Conservation (phyloP, 2,113 vertebrate genomes). For the Meriones unguiculatus region DNA sequence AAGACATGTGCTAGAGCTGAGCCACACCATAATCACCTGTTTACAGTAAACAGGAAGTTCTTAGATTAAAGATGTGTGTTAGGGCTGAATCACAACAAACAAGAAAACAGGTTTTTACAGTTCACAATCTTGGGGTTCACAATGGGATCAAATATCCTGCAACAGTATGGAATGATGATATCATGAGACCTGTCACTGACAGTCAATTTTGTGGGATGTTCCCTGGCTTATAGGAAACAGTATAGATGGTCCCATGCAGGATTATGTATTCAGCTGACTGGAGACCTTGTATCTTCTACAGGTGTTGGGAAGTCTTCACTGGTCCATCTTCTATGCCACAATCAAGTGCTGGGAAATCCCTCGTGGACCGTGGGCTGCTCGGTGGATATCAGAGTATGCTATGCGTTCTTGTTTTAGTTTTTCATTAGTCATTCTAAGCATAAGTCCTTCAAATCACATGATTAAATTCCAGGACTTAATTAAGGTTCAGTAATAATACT, state of each 20-base stretch:
- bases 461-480: constrained; percentile 39
- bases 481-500: constrained; percentile 49
- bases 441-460: constrained; percentile 6
- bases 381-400: constrained; percentile 98
- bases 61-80: no score
- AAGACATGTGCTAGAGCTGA: no score
- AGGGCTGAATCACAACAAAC: no score
- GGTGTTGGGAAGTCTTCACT: constrained; percentile 98
- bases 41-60: no score
- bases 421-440: constrained; percentile 40
- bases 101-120: no score
- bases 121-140: no score
- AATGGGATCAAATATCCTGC: no score
- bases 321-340: constrained; percentile 97
- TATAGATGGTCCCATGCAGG: neutral
- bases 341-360: constrained; percentile 97
- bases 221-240: neutral
- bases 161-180: neutral
- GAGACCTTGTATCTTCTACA: constrained; percentile 81
- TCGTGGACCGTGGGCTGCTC: constrained; percentile 99
- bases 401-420: constrained; percentile 81
- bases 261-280: neutral
- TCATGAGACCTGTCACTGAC: neutral
- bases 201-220: neutral
- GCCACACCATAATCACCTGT: no score